phyloP scores from a whole-genome alignment of 2,888 invertebrate genomes.

The Agrochola circellaris region DNA sequence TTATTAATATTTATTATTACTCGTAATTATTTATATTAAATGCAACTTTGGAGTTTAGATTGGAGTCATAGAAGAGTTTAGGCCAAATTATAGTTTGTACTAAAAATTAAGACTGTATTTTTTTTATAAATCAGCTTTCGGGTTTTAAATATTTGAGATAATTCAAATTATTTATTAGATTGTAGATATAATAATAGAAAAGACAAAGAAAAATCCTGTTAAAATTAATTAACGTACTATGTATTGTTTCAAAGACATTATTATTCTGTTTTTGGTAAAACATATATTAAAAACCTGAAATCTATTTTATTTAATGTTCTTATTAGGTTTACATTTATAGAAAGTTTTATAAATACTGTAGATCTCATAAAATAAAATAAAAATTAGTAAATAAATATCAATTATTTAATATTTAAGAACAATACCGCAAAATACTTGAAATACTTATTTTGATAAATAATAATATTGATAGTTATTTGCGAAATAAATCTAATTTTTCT shows the following conservation, averaged over 20 bases:
- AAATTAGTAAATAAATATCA: background rate
- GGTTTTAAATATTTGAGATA: constrained; percentile 1
- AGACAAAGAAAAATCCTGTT: background rate
- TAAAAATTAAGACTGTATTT: constrained; percentile 30
- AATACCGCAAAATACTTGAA: constrained; percentile 43
- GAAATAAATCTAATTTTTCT: constrained; percentile 6
- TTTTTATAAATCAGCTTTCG: constrained; percentile 1
- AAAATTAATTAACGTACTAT: background rate
- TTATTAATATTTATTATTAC: constrained; percentile 30
- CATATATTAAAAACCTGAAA: constrained; percentile 26
- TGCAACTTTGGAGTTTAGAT: constrained; percentile 56
- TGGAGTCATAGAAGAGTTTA: constrained; percentile 60
- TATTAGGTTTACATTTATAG: constrained; percentile 6
- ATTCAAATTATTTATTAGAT: background rate
- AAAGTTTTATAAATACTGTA: constrained; percentile 33
- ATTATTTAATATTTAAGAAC: constrained; percentile 24
- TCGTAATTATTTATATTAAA: constrained; percentile 51
- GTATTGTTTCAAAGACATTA: background rate
- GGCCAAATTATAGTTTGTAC: constrained; percentile 59
- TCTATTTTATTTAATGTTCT: constrained; percentile 3
- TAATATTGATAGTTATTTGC: constrained; percentile 4
- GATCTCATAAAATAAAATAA: constrained; percentile 8
- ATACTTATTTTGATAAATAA: constrained; percentile 19
- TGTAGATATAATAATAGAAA: background rate
- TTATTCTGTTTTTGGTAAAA: background rate